Evolutionary conservation across 2,113 vertebrate species (phyloP).

Genomic region (Uria lomvia): DNA sequence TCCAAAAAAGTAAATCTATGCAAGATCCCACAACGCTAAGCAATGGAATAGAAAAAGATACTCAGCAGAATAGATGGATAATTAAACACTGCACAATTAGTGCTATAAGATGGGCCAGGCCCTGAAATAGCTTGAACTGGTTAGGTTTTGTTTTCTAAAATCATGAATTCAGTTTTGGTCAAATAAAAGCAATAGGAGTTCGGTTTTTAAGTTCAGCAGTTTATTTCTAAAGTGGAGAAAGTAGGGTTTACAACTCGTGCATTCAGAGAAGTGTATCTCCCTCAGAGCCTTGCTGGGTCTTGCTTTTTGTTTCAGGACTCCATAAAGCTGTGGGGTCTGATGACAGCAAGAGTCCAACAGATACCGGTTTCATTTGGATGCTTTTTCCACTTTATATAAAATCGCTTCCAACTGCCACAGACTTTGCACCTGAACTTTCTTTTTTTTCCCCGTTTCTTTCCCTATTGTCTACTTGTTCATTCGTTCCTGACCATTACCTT

Average conservation of each 20-base stretch:
- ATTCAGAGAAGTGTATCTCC: not conserved
- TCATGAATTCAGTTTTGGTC: not conserved
- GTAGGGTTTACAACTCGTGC: not conserved
- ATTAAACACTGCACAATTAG: not conserved
- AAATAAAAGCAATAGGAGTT: not conserved
- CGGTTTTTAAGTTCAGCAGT: not conserved
- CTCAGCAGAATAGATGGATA: not conserved
- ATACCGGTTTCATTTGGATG: not conserved
- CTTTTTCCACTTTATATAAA: not conserved
- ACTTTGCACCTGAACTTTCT: not conserved
- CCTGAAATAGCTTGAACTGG: not conserved
- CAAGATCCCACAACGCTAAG: not conserved
- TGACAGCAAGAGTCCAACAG: not conserved
- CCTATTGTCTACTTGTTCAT: not conserved
- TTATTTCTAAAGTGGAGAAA: not conserved
- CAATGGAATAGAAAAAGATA: not conserved
- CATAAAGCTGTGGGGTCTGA: not conserved
- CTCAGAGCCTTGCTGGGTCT: not conserved
- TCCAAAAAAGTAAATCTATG: not conserved
- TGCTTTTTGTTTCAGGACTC: not conserved
- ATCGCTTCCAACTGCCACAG: not conserved
- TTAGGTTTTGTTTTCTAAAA: not conserved
- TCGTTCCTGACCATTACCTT: not conserved
- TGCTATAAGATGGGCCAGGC: not conserved
- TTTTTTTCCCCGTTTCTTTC: accelerated